These are phyloP conservation scores for Pterophyllum scalare DNA, from an alignment of 2,113 vertebrate genomes.

Conservation along the genomic window DNA sequence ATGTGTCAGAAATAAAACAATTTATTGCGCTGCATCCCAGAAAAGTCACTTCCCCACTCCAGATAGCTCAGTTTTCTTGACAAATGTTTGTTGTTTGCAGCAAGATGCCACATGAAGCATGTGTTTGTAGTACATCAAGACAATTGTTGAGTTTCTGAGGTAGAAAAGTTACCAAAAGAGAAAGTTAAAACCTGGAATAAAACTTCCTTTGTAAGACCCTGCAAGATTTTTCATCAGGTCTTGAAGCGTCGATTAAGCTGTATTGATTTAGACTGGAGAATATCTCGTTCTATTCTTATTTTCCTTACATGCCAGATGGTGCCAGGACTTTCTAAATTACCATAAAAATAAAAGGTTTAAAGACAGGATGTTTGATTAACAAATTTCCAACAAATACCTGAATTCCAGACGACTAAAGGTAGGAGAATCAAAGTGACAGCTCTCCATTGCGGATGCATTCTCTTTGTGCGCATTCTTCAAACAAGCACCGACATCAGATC, in stretches of 20 bases:
- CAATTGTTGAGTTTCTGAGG: neutral
- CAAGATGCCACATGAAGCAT: slow-evolving; percentile 20
- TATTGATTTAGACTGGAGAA: slow-evolving; percentile 21
- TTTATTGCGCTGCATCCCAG: neutral
- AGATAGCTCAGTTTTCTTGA: neutral
- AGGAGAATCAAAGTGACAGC: slow-evolving; percentile 36
- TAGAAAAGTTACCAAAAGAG: neutral
- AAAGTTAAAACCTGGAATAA: neutral
- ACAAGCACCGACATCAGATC: neutral
- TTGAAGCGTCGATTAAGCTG: slow-evolving; percentile 12
- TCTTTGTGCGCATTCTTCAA: slow-evolving; percentile 13
- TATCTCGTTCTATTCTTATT: neutral
- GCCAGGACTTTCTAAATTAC: slow-evolving; percentile 13
- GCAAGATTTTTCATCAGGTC: slow-evolving; percentile 3
- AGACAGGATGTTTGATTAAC: slow-evolving; percentile 41
- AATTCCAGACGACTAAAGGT: slow-evolving; percentile 9
- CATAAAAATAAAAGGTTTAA: slow-evolving; percentile 24
- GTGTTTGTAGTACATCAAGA: slow-evolving; percentile 18
- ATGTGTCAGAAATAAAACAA: slow-evolving; percentile 14
- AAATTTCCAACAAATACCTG: slow-evolving; percentile 16
- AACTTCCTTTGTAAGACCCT: neutral
- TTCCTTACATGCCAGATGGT: slow-evolving; percentile 29
- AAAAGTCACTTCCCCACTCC: slow-evolving; percentile 5
- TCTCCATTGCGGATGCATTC: slow-evolving; percentile 1
- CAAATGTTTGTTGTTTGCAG: slow-evolving; percentile 13